These are phyloP conservation scores for Calcarius lapponicus DNA, from an alignment of 2,797 vertebrate species.

Conservation along the genomic window DNA sequence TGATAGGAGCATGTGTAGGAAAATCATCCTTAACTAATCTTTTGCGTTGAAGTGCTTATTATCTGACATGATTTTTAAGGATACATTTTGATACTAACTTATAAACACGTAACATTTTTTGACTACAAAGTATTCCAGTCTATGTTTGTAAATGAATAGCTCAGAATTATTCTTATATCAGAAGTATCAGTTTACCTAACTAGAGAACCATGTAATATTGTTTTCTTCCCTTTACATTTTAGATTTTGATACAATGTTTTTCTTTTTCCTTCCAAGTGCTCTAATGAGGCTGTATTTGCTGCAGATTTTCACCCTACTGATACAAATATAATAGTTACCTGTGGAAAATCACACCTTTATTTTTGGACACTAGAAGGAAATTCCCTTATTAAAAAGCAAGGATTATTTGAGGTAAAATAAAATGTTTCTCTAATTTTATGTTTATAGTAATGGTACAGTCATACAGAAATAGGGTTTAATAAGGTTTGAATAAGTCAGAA, in stretches of 20 bases:
- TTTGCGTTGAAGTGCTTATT: not conserved
- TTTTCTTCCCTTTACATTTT: not conserved
- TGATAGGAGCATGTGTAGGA: not conserved
- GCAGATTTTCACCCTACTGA: slow-evolving; percentile 98
- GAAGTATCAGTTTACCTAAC: not conserved
- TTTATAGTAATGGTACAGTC: not conserved
- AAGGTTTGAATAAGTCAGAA: not conserved
- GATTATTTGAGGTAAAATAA: slow-evolving; percentile 91
- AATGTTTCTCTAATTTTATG: not conserved
- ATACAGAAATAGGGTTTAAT: not conserved
- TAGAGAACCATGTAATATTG: not conserved
- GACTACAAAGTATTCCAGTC: not conserved
- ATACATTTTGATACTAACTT: not conserved
- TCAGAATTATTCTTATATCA: not conserved
- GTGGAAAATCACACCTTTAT: slow-evolving; percentile 96
- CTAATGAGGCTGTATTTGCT: slow-evolving; percentile 94
- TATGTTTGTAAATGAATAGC: not conserved
- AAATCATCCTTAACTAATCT: not conserved
- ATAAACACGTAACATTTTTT: not conserved
- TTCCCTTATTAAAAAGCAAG: slow-evolving; percentile 93
- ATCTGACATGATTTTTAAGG: not conserved
- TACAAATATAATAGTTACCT: slow-evolving; percentile 92
- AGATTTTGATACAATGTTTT: slow-evolving; percentile 32
- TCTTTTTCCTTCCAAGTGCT: slow-evolving; percentile 82
- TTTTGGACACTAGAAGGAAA: slow-evolving; percentile 96